Base-by-base conservation (phyloP, 2,797 vertebrate species). In the Sebastes vulpes region DNA sequence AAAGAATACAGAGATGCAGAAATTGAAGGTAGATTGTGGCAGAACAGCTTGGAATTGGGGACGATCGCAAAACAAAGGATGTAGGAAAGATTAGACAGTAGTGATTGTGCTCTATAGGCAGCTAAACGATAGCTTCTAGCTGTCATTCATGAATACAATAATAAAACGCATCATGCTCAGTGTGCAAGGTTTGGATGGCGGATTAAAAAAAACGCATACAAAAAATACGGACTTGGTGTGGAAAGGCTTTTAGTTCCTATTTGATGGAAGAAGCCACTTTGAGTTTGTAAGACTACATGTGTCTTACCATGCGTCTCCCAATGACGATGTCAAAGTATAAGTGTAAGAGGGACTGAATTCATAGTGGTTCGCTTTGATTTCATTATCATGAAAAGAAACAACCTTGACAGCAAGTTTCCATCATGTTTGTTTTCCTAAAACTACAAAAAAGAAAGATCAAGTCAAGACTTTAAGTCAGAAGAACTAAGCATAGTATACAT, bases 361-460 rank as follows among this genome's bases (percentile, higher is more conserved):
- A 14, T 54, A 0, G 6, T 26, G 1, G 12, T 56, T 23, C 5
- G 4, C 20, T 56, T 56, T 56, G 12, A 26, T 56, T 56, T 56
- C 23, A 56, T 56, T 56, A 26, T 56, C 2, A 56, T 25, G 23
- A 56, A 25, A 54, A 54, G 52, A 26, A 26, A 20, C 11, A 56
- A 56, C 25, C 54, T 56, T 26, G 54, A 26, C 25, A 56, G 25
- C 54, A 56, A 26, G 23, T 64, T 42, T 64, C 8, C 21, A 64
- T 64, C 14, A 16, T 63, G 35, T 64, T 64, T 64, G 14, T 42
- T 64, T 64, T 32, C 10, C n/a, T 4, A 20, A 32, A 31, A 12
- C 29, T 21, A 21, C 58, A 20, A 60, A 60, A 21, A 31, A 31
- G 3, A 21, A 52, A 52, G n/a, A 42, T 38, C 11, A 38, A 38